A percentile compares a stretch with the other conserved stretches of the same genome.
Evolutionary conservation across 2,113 vertebrate genomes (phyloP).

Genomic region (Halichoerus grypus): DNA sequence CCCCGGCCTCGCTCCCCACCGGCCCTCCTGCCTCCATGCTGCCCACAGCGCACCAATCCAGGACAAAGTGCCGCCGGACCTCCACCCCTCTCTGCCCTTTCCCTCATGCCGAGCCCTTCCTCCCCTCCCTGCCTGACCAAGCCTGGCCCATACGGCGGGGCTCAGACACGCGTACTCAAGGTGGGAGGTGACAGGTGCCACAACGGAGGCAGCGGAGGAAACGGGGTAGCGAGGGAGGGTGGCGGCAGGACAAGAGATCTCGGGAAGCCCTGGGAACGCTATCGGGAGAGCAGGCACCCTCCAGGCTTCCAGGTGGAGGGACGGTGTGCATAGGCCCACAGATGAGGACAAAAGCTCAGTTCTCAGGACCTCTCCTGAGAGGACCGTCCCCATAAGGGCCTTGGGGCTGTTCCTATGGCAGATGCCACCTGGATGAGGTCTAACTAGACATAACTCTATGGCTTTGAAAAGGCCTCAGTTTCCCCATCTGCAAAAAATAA

Average conservation of each 20-base stretch:
- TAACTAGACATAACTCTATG: neutral
- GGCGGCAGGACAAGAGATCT: neutral
- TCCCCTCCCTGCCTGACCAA: neutral
- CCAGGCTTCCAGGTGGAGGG: too few species aligned
- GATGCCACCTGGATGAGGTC: neutral
- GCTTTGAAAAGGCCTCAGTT: neutral
- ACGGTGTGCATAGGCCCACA: neutral
- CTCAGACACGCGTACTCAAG: neutral
- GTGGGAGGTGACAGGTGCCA: neutral
- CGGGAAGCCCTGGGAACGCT: neutral
- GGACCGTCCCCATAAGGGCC: rapidly evolving
- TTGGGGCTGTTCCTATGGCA: neutral
- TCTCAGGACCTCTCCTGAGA: neutral
- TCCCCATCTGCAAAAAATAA: neutral
- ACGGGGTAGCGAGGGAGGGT: rapidly evolving
- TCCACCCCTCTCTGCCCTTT: neutral
- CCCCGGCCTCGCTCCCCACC: neutral
- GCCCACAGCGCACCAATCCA: rapidly evolving
- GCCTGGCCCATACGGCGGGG: neutral
- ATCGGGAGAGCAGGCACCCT: neutral
- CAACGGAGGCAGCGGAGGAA: neutral
- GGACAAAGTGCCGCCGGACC: rapidly evolving
- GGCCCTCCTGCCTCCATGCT: rapidly evolving
- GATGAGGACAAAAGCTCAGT: neutral
- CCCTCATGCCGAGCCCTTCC: rapidly evolving